Evolutionary conservation across 1,140 invertebrate genomes (phyloP).

Genomic region (Ectropis grisescens): DNA sequence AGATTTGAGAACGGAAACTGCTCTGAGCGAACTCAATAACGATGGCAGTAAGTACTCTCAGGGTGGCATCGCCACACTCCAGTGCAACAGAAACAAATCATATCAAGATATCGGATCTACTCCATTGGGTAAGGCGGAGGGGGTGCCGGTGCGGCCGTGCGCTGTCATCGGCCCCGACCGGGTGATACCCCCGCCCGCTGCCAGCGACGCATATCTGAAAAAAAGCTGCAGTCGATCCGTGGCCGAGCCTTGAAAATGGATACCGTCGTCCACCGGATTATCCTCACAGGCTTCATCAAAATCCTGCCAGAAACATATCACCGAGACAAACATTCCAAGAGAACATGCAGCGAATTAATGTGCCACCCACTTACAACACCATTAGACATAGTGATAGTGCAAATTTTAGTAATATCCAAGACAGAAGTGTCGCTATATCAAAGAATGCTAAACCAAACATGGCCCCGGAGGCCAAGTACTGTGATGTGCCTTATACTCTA

Average conservation of each 20-base stretch:
- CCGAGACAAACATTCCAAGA: slow-evolving; percentile 68
- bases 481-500: slow-evolving; percentile 63
- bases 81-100: slow-evolving; percentile 37
- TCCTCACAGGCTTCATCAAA: slow-evolving; percentile 38
- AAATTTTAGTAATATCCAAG: slow-evolving; percentile 15
- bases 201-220: slow-evolving; percentile 36
- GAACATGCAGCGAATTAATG: slow-evolving; percentile 63
- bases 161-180: slow-evolving; percentile 64
- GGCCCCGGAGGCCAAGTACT: slow-evolving; percentile 47
- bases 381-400: slow-evolving; percentile 41
- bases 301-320: slow-evolving; percentile 60
- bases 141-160: slow-evolving; percentile 44
- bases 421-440: slow-evolving; percentile 16
- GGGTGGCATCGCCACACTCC: slow-evolving; percentile 25
- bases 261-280: slow-evolving; percentile 42
- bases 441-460: slow-evolving; percentile 44
- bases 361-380: slow-evolving; percentile 46
- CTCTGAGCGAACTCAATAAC: slow-evolving; percentile 33
- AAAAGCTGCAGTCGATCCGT: slow-evolving; percentile 36
- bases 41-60: slow-evolving; percentile 47
- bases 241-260: slow-evolving; percentile 32
- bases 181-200: slow-evolving; percentile 31
- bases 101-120: slow-evolving; percentile 48
- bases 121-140: slow-evolving; percentile 48
- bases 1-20: slow-evolving; percentile 41